phyloP scores from a whole-genome alignment of 2,888 invertebrate species.

The Podabrus alpinus region DNA sequence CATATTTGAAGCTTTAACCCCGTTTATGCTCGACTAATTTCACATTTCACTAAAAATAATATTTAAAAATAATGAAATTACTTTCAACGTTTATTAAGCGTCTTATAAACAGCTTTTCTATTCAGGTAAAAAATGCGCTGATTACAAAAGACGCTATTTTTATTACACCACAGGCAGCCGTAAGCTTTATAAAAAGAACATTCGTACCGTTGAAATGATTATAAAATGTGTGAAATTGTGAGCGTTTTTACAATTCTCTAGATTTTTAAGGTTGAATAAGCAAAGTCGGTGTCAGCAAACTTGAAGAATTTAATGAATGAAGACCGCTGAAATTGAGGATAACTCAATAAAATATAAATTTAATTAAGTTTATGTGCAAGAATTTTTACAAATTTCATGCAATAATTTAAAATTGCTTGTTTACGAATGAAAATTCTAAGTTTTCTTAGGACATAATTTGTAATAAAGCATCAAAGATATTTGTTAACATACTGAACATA shows the following conservation, averaged over 20 bases:
- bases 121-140: background rate
- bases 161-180: background rate
- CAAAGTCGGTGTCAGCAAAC: conserved; percentile 8
- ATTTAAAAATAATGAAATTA: background rate
- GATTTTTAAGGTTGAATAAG: conserved; percentile 5
- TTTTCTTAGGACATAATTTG: too few species aligned
- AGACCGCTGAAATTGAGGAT: background rate
- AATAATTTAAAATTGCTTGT: background rate
- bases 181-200: background rate
- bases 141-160: background rate
- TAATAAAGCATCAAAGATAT: too few species aligned
- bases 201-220: background rate
- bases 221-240: background rate
- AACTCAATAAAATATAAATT: background rate
- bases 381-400: background rate
- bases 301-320: background rate
- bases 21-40: background rate
- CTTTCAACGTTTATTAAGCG: background rate
- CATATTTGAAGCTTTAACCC: background rate
- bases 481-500: too few species aligned
- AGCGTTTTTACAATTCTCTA: background rate
- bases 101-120: background rate
- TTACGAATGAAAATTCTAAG: too few species aligned
- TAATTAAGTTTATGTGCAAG: background rate
- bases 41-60: background rate